phyloP scores from a whole-genome alignment of 2,888 invertebrate species.

The Protophormia terraenovae region DNA sequence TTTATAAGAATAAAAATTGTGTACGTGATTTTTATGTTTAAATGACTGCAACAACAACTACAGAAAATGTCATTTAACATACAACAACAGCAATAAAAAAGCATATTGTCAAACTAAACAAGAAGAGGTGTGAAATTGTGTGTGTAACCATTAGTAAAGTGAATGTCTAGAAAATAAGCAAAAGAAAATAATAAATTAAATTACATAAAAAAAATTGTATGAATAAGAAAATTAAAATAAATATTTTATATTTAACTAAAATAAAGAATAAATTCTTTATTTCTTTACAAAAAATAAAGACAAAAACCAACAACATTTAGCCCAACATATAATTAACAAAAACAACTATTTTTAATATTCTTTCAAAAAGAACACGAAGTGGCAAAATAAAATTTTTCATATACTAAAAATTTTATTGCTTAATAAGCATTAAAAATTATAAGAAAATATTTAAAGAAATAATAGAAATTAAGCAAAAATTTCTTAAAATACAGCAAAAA shows the following conservation, averaged over 20 bases:
- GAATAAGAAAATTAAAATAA: not conserved
- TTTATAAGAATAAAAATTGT: slow-evolving; percentile 29
- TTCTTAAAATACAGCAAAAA: not conserved
- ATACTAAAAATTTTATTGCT: slow-evolving; percentile 36
- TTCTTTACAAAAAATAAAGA: not conserved
- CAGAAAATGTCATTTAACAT: slow-evolving; percentile 15
- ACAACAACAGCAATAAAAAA: slow-evolving; percentile 18
- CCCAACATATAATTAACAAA: slow-evolving; percentile 29
- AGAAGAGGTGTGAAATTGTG: not conserved
- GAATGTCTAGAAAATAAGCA: slow-evolving; percentile 25
- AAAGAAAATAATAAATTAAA: not conserved
- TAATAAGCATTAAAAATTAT: not conserved
- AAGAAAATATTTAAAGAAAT: not conserved
- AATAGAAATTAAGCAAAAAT: slow-evolving; percentile 12
- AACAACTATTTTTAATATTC: not conserved
- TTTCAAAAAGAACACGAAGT: not conserved
- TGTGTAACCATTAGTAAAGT: slow-evolving; percentile 14
- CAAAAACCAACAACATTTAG: not conserved
- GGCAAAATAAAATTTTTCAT: slow-evolving; percentile 3
- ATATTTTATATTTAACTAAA: not conserved
- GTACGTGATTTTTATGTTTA: slow-evolving; percentile 48
- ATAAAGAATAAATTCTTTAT: not conserved
- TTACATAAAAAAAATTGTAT: not conserved
- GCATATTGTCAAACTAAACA: slow-evolving; percentile 9
- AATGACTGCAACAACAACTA: slow-evolving; percentile 14